Base-by-base conservation (phyloP, 2,888 invertebrate genomes). In the Notodonta ziczac region DNA sequence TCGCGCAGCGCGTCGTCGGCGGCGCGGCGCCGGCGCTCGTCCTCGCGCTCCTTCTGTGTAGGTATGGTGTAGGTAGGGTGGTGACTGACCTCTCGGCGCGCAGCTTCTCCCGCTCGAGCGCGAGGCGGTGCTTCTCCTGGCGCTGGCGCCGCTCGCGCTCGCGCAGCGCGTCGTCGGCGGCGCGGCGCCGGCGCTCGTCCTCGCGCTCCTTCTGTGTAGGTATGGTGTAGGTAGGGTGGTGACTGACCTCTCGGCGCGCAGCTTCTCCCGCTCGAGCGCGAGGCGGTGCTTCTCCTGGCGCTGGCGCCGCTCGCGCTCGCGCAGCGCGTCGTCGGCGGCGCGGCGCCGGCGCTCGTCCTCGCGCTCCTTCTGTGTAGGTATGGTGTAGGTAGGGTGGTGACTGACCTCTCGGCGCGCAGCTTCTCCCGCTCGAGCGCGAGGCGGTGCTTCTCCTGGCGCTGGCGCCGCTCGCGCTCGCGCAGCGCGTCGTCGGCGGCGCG, bases 261-360 rank as follows among this genome's bases (percentile, higher is more conserved):
- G 89, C 80, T 97, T 97, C 78, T 97, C 97, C 39, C 97, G 94
- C 85, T 98, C 98, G 57, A 97, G 94, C 65, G 96, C 97, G 58
- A 98, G 94, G 58, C 97, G 96, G 54, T 96, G 95, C 48, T 98
- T 97, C 90, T 98, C 98, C 82, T 97, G 97, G 5, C 97, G 95
- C 84, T 98, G 97, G 10, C 97, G 95, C 4, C 97, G 94, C 81
- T 98, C 97, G 12, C 97, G 95, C 80, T 97, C 97, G 6, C 97
- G 94, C 73, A 97, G 96, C 39, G 97, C 95, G 53, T 96, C 95
- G 74, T 96, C 95, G 77, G 97, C 97, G 73, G 97, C 96, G 58
- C 97, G 95, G 44, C 97, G 94, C 54, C 97, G 94, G 24, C 98
- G 95, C 80, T 97, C 97, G 77, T 97, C 97, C 80, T 98, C 97